Evolutionary conservation across 2,797 vertebrate genomes (phyloP), one percentile per base, ranked within the genome.

Genomic region (Malacoraja senta): DNA sequence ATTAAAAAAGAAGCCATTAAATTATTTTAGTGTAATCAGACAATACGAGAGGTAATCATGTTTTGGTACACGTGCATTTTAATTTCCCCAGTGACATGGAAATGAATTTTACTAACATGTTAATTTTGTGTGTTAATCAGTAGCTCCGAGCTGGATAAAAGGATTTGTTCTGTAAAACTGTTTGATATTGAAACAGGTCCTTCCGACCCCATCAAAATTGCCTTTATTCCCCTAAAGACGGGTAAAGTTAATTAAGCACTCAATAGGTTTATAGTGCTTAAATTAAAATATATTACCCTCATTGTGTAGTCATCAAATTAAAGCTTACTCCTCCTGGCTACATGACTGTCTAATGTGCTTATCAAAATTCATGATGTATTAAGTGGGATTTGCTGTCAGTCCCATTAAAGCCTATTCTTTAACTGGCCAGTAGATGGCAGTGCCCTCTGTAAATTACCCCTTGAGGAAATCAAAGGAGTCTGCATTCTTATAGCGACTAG

Each of bases 171-270:
- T 96, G 96, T 97, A 98, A 98, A 98, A 98, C 96, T 97, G 97
- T 97, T 97, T 97, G 96, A 97, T 97, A 98, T 97, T 96, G 97
- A 98, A 98, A 97, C 97, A 97, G 97, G 97, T 98, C 97, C 96
- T 97, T 96, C 96, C 98, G 98, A 98, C 97, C 97, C 96, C 96
- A 96, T 97, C 94, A 96, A 97, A 97, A 97, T 97, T 98, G 97
- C 96, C 97, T 97, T 96, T 96, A 96, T 97, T 97, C 97, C 97
- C 97, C 96, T 97, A 97, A 97, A 97, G 97, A 97, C 96, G 96
- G 97, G 97, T 97, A 97, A 97, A 98, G 97, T 97, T 98, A 98
- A 98, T 98, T 98, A 98, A 98, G 97, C 97, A 98, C 97, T 97
- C 97, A 97, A 97, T 97, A 96, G 97, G 97, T 97, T 98, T 97